These are phyloP conservation scores for Lagothrix lagotricha DNA, from an alignment of 2,797 vertebrate genomes.

Conservation along the genomic window DNA sequence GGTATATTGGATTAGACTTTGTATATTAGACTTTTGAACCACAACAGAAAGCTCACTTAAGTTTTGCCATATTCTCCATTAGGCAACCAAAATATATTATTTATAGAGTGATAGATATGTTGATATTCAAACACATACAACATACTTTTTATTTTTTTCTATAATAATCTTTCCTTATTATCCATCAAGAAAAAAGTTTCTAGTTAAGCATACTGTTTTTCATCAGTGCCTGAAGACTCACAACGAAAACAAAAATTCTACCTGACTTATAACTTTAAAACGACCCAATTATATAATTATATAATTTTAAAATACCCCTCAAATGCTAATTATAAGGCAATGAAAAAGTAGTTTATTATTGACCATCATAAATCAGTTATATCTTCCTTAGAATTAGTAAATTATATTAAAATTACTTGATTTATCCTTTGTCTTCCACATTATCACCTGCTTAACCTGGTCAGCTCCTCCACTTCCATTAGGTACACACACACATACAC, in stretches of 20 bases:
- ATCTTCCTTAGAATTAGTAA: not conserved
- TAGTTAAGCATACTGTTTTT: not conserved
- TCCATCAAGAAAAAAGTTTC: not conserved
- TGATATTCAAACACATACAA: not conserved
- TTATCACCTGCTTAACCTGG: not conserved
- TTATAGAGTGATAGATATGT: not conserved
- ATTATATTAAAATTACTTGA: not conserved
- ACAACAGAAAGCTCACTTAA: not conserved
- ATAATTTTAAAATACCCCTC: not conserved
- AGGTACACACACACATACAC: not conserved
- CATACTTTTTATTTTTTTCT: not conserved
- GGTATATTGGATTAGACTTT: not conserved
- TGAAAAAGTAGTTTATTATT: not conserved
- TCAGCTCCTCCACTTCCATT: not conserved
- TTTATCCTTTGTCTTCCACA: not conserved
- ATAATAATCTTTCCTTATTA: not conserved
- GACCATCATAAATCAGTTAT: not conserved
- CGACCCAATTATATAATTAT: no score
- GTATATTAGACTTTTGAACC: not conserved
- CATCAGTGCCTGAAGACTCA: not conserved
- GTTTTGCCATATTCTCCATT: not conserved
- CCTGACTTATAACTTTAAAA: not conserved
- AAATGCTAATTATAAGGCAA: not conserved
- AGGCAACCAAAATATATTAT: not conserved
- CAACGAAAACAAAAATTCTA: not conserved